Evolutionary conservation across 2,113 vertebrate species (phyloP), one percentile per base, ranked within the genome.

Genomic region (Callipepla squamata): DNA sequence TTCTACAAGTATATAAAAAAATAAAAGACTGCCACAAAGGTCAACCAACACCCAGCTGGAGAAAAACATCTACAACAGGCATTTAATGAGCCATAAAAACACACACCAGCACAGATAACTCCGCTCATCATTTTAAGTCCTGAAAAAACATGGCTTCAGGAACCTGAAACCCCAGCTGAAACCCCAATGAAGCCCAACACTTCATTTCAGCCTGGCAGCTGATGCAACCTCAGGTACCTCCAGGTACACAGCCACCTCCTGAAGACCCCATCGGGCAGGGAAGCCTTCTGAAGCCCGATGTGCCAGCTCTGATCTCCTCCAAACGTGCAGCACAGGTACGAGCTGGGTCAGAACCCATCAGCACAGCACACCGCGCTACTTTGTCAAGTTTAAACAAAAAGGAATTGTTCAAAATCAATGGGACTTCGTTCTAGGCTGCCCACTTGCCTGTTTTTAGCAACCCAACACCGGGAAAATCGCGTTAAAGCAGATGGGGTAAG

Each of bases 211-310:
- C 75, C 69, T 95, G 90, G 69, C 82, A 94, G 82, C 85, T 93
- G 89, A 96, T 48, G 91, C 90, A 94, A 96, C 75, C 72, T 80
- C 91, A 82, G 76, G 91, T 1, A 5, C 15, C 65, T 85, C 75
- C 7, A 75, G 72, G 3, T 91, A 45, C 20, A 42, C 1, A 21
- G 74, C 72, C 30, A 61, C 2, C 73, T 85, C 78, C 34, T 80
- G 32, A n/a, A 85, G 38, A 80, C 63, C 61, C 23, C 50, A 34
- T 68, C 77, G 70, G 22, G 7, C 50, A 26, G 25, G 8, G 8
- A 55, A 96, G 50, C 18, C 30, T 70, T 44, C 23, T 28, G 47
- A 77, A 87, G 28, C 7, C 51, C 38, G 13, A 68, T 28, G 48
- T 50, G 69, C 2, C 1, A 82, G 28, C 42, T 50, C 55, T 55